phyloP scores from a whole-genome alignment of 2,797 vertebrate genomes.

The Diceros bicornis region DNA sequence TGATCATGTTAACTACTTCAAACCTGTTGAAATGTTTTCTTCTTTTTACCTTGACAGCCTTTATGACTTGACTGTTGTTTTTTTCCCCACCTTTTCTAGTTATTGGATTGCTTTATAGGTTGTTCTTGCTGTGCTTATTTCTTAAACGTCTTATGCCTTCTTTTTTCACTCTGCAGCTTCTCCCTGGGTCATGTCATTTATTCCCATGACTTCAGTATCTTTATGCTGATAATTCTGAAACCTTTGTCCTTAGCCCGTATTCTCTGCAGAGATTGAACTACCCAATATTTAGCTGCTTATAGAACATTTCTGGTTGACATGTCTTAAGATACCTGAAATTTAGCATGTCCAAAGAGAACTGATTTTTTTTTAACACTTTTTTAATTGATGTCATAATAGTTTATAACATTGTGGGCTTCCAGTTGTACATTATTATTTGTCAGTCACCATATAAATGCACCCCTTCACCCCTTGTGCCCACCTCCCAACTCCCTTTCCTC shows the following conservation, averaged over 20 bases:
- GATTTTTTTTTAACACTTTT: neutral
- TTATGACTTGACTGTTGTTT: neutral
- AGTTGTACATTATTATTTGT: too few relatives aligned
- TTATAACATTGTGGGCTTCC: too few relatives aligned
- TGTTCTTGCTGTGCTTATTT: constrained; percentile 28
- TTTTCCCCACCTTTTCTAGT: constrained; percentile 7
- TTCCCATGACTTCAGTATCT: neutral
- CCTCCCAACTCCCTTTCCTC: too few relatives aligned
- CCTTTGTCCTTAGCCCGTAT: neutral
- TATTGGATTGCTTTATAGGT: neutral
- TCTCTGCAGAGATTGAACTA: neutral
- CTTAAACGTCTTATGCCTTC: neutral
- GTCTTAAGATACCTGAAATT: neutral
- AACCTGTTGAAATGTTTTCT: neutral
- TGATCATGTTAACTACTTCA: neutral
- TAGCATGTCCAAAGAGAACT: neutral
- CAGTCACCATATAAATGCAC: too few relatives aligned
- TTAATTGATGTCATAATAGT: too few relatives aligned
- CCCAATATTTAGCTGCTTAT: neutral
- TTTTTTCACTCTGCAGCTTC: neutral
- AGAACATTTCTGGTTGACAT: neutral
- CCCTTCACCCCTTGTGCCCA: too few relatives aligned
- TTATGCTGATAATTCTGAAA: neutral
- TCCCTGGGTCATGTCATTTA: constrained; percentile 1
- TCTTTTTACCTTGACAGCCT: neutral